Evolutionary conservation across 1,140 invertebrate genomes (phyloP).

Genomic region (Drosophila sproati): DNA sequence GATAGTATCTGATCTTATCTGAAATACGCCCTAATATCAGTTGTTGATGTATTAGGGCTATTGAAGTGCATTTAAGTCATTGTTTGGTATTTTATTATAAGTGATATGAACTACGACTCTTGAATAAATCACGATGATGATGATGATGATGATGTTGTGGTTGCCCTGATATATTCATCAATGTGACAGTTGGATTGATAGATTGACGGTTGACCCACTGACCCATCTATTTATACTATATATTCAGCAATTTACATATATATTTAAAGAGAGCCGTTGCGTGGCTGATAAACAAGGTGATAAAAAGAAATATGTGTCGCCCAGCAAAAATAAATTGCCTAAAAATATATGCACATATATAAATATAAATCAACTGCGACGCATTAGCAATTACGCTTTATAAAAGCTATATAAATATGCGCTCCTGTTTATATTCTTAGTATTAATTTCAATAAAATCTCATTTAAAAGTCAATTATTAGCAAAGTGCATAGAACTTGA

Average conservation of each 20-base stretch:
- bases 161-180: constrained; percentile 50
- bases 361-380: constrained; percentile 44
- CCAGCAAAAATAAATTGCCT: constrained; percentile 32
- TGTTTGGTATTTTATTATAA: background rate
- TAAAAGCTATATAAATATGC: constrained; percentile 35
- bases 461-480: constrained; percentile 59
- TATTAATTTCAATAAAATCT: constrained; percentile 43
- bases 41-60: background rate
- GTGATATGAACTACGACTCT: constrained; percentile 19
- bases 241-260: background rate
- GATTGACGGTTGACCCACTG: constrained; percentile 50
- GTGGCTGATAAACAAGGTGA: constrained; percentile 71
- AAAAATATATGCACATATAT: constrained; percentile 25
- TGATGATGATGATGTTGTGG: background rate
- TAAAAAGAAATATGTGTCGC: constrained; percentile 67
- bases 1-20: background rate
- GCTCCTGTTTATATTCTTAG: too few relatives aligned
- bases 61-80: background rate
- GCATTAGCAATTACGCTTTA: constrained; percentile 70
- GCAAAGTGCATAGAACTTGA: constrained; percentile 54
- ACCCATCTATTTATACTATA: constrained; percentile 19
- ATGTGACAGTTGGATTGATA: constrained; percentile 55
- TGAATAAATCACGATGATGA: constrained; percentile 21
- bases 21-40: background rate
- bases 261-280: background rate